A percentile compares a stretch with the other conserved stretches of the same genome.
These are phyloP conservation scores for Eulemur rufifrons DNA, from an alignment of 2,113 vertebrate genomes.

Conservation along the genomic window DNA sequence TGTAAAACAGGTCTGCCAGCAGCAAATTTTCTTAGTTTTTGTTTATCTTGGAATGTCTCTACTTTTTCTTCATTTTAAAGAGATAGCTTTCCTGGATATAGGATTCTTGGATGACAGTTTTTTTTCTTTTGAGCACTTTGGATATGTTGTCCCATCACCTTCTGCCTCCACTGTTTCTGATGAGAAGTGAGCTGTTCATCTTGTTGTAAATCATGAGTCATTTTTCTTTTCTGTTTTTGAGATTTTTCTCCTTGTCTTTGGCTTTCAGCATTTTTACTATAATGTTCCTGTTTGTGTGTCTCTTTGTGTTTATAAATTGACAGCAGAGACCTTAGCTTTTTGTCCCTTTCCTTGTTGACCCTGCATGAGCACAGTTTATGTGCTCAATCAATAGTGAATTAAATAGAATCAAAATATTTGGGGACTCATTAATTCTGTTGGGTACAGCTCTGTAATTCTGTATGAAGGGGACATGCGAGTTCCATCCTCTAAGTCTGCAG, in stretches of 20 bases:
- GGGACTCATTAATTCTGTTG: not conserved
- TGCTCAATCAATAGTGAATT: not conserved
- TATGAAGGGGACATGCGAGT: not conserved
- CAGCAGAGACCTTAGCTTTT: not conserved
- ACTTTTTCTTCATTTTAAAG: not conserved
- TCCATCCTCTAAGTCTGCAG: not conserved
- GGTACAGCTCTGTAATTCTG: not conserved
- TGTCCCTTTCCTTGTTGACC: not conserved
- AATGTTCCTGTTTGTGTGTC: not conserved
- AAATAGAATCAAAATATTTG: not conserved
- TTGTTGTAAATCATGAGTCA: not conserved
- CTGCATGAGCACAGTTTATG: not conserved
- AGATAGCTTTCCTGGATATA: not conserved
- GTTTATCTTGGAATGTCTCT: not conserved
- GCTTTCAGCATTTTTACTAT: not conserved
- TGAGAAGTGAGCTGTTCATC: not conserved
- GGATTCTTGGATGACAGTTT: not conserved
- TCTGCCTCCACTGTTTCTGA: not conserved
- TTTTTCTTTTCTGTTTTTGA: not conserved
- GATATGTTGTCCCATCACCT: not conserved
- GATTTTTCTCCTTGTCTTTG: not conserved
- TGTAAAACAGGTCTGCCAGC: too few relatives aligned
- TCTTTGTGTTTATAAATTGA: not conserved
- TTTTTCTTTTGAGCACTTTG: not conserved
- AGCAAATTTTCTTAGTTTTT: not conserved